Evolutionary conservation across 2,113 vertebrate species (phyloP), one percentile per base, ranked within the genome.

Genomic region (Oryctolagus cuniculus): DNA sequence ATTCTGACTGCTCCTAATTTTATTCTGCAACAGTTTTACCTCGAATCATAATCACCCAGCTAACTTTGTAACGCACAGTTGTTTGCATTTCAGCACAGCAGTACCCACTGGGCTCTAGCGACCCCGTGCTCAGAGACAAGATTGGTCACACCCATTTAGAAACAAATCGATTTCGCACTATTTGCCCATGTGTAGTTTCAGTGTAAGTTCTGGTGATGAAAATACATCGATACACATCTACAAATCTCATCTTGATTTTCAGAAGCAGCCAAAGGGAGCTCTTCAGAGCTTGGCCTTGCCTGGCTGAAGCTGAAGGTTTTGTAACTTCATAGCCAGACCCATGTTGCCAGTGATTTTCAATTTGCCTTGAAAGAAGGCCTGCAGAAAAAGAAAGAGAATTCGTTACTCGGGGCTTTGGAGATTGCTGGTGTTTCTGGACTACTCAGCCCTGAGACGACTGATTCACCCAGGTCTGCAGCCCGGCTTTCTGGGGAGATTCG

Each of bases 331-430:
- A 77, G 99, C 99, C 98, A 99, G 97, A 74, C 98, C 99, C 99
- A 99, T 99, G 98, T 99, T 99, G 72, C 99, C 99, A 91, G 98
- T 92, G 89, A 99, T 97, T 98, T 99, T 99, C 98, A 99, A 96
- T 97, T 99, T 99, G 29, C 99, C 99, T 98, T 99, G 99, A 97
- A 99, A 99, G 97, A 99, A 99, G 6, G 99, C 99, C 99, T 98
- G 95, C 97, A 88, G 44, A 51, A 80, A 72, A 88, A 92, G 66
- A 97, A 97, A 97, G 34, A 95, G 75, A 95, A 63, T 25, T 29
- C 36, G 16, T 96, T 90, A 96, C 66, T 89, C 10, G 66, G 44
- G 49, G 61, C 61, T 87, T 93, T 89, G 55, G 29, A 85, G 63
- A 55, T 9, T 72, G 86, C 64, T 89, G 21, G 34, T 51, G 38